Percentiles rank a stretch among this genome's conserved stretches.
phyloP scores from a whole-genome alignment of 2,888 invertebrate species.

The Eumacrocentrus americanus region DNA sequence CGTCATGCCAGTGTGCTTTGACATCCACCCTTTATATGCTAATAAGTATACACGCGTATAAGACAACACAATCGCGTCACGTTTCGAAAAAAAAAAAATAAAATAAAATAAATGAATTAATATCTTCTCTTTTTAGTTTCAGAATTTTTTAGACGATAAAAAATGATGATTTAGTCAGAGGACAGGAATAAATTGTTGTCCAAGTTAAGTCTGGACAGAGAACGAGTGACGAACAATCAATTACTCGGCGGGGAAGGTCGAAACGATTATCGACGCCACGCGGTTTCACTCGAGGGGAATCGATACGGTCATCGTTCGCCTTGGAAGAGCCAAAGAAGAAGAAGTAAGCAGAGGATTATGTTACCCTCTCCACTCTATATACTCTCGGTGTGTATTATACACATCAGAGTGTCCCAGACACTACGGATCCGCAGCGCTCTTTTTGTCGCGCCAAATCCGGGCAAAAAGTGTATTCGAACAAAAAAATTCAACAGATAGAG shows the following conservation, averaged over 20 bases:
- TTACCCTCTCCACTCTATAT: neutral
- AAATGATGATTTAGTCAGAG: neutral
- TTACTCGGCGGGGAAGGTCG: constrained; percentile 30
- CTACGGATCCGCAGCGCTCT: no score
- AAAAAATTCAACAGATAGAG: constrained; percentile 24
- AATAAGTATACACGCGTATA: constrained; percentile 27
- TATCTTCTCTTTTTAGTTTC: neutral
- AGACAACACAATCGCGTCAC: constrained; percentile 19
- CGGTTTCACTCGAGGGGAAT: constrained; percentile 27
- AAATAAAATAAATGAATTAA: neutral
- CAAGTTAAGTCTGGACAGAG: neutral
- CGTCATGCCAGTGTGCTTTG: constrained; percentile 44
- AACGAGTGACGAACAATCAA: constrained; percentile 32
- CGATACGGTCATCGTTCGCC: constrained; percentile 30
- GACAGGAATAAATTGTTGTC: constrained; percentile 13
- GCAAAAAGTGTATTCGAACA: constrained; percentile 26
- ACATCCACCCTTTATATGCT: constrained; percentile 46
- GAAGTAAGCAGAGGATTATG: constrained; percentile 20
- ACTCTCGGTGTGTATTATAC: no score
- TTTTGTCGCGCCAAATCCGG: constrained; percentile 22
- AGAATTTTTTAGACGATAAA: neutral
- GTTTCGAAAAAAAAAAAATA: constrained; percentile 20
- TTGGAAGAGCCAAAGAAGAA: constrained; percentile 14
- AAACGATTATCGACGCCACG: constrained; percentile 30
- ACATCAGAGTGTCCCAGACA: neutral